Evolutionary conservation across 2,797 vertebrate species (phyloP).

Genomic region (Sebastes paucispinis): DNA sequence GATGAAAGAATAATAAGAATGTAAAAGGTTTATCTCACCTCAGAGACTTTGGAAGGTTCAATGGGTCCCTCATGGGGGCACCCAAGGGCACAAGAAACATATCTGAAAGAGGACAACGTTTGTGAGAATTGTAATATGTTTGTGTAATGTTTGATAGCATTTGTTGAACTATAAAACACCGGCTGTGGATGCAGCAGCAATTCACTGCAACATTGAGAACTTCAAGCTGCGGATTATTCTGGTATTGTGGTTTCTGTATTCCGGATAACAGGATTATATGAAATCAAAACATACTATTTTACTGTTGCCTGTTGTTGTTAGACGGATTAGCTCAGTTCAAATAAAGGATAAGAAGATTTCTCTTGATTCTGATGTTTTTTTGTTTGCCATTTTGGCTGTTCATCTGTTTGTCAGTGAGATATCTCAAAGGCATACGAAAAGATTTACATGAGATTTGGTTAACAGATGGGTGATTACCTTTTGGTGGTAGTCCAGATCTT

Average conservation of each 20-base stretch:
- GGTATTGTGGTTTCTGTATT: conserved; percentile 17
- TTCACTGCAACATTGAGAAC: background rate
- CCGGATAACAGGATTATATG: conserved; percentile 19
- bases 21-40: conserved; percentile 80
- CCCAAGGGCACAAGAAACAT: conserved; percentile 92
- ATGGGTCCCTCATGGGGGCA: conserved; percentile 91
- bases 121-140: background rate
- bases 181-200: background rate
- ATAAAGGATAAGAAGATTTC: background rate
- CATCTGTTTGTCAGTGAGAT: background rate
- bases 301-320: background rate
- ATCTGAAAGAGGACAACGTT: conserved; percentile 71
- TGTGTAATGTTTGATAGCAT: background rate
- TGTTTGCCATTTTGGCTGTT: background rate
- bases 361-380: background rate
- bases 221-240: conserved; percentile 21
- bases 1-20: background rate
- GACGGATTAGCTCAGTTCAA: background rate
- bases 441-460: background rate
- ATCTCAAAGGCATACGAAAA: background rate
- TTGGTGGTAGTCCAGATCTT: background rate
- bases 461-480: background rate
- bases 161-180: background rate
- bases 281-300: background rate
- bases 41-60: conserved; percentile 86